Evolutionary conservation across 2,797 vertebrate genomes (phyloP).

Genomic region (Sphaeramia orbicularis): DNA sequence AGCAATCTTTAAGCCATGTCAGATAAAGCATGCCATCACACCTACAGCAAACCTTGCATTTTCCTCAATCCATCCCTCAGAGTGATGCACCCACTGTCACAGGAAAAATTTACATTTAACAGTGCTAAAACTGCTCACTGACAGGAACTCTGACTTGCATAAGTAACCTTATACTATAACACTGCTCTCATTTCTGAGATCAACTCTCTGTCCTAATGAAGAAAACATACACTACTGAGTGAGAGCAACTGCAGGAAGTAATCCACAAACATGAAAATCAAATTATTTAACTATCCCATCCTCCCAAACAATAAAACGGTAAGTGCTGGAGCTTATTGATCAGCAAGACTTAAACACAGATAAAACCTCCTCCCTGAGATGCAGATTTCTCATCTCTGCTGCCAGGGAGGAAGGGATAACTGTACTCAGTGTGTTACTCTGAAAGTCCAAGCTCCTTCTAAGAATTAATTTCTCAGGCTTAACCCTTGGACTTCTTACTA

Average conservation of each 20-base stretch:
- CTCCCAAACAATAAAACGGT: conserved; percentile 5
- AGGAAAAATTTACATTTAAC: not conserved
- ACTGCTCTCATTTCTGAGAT: conserved; percentile 10
- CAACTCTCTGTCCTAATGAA: conserved; percentile 15
- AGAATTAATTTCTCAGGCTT: conserved; percentile 68
- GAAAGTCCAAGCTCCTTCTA: conserved; percentile 66
- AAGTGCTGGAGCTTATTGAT: conserved; percentile 11
- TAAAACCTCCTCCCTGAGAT: not conserved
- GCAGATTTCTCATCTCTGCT: conserved; percentile 18
- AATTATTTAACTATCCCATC: conserved; percentile 17
- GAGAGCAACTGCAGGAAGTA: conserved; percentile 9
- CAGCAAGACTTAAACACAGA: conserved; percentile 3
- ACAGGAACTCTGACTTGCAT: not conserved
- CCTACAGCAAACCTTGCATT: no score
- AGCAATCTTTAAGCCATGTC: conserved; percentile 8
- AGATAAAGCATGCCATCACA: conserved; percentile 6
- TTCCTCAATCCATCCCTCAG: not conserved
- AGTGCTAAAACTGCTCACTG: not conserved
- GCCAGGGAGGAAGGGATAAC: conserved; percentile 42
- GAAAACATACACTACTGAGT: conserved; percentile 11
- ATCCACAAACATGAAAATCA: conserved; percentile 15
- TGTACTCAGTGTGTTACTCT: conserved; percentile 37
- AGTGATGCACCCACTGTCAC: no score
- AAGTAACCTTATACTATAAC: conserved; percentile 6
- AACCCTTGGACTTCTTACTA: conserved; percentile 62